A percentile compares a stretch with the other conserved stretches of the same genome.
phyloP scores from a whole-genome alignment of 2,113 vertebrate genomes.

The Excalfactoria chinensis region DNA sequence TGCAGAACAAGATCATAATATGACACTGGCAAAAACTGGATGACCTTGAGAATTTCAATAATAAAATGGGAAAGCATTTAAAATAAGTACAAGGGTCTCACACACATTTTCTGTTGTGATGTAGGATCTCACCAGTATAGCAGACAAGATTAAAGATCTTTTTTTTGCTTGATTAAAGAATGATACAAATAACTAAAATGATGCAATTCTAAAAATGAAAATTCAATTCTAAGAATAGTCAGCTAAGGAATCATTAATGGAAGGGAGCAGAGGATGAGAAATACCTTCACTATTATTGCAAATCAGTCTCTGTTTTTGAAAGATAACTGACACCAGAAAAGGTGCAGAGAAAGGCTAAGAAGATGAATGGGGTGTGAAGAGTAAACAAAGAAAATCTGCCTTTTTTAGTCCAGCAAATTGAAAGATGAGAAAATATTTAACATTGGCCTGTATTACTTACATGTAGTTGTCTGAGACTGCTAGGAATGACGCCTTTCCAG shows the following conservation, averaged over 20 bases:
- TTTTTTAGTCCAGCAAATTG: background rate
- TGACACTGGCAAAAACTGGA: background rate
- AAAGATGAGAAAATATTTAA: slow-evolving; percentile 13
- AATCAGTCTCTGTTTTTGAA: background rate
- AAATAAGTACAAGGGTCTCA: background rate
- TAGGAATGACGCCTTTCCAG: slow-evolving; percentile 12
- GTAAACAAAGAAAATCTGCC: background rate
- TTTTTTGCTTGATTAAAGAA: background rate
- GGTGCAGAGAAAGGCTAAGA: background rate
- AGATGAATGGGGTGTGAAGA: background rate
- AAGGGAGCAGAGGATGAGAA: background rate
- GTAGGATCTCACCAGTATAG: background rate
- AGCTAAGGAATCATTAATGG: background rate
- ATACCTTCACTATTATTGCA: background rate
- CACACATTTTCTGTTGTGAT: background rate
- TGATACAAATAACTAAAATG: background rate
- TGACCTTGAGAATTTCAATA: background rate
- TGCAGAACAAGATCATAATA: background rate
- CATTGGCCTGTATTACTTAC: accelerated
- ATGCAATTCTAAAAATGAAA: background rate
- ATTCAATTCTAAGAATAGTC: background rate
- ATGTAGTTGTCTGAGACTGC: background rate
- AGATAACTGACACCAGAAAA: background rate
- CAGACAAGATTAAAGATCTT: background rate
- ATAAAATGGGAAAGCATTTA: background rate